These are phyloP conservation scores for Hemistola chrysoprasaria DNA, from an alignment of 2,888 invertebrate species.

Conservation along the genomic window DNA sequence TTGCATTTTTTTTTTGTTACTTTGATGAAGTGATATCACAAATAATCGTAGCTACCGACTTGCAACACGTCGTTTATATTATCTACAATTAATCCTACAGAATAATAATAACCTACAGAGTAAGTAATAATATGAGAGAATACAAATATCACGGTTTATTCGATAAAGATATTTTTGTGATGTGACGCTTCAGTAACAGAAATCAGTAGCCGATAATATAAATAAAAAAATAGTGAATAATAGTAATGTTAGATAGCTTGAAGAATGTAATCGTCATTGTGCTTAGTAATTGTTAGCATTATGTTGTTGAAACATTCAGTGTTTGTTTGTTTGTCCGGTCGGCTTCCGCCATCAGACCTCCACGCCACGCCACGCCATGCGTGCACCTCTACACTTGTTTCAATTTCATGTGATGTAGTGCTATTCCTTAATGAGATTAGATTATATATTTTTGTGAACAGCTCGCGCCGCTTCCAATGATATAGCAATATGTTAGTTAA, in stretches of 20 bases:
- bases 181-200: slow-evolving; percentile 74
- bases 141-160: slow-evolving; percentile 32
- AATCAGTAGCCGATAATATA: slow-evolving; percentile 71
- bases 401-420: slow-evolving; percentile 39
- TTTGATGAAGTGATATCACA: slow-evolving; percentile 38
- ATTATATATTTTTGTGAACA: slow-evolving; percentile 52
- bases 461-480: slow-evolving; percentile 37
- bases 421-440: slow-evolving; percentile 57
- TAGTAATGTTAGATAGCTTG: slow-evolving; percentile 77
- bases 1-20: slow-evolving; percentile 67
- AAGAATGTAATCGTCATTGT: slow-evolving; percentile 80
- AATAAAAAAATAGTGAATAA: slow-evolving; percentile 61
- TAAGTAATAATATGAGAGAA: slow-evolving; percentile 19
- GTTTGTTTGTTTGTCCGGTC: slow-evolving; percentile 45
- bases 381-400: slow-evolving; percentile 13
- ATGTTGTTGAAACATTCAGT: slow-evolving; percentile 68
- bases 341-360: slow-evolving; percentile 31
- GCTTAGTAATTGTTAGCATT: slow-evolving; percentile 78
- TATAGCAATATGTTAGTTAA: slow-evolving; percentile 17
- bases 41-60: slow-evolving; percentile 25
- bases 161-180: slow-evolving; percentile 54
- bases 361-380: slow-evolving; percentile 19
- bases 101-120: slow-evolving; percentile 21
- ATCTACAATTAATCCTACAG: slow-evolving; percentile 27
- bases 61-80: slow-evolving; percentile 14